Base-by-base conservation (phyloP, 2,797 vertebrate genomes). In the Lindbergichthys nudifrons region DNA sequence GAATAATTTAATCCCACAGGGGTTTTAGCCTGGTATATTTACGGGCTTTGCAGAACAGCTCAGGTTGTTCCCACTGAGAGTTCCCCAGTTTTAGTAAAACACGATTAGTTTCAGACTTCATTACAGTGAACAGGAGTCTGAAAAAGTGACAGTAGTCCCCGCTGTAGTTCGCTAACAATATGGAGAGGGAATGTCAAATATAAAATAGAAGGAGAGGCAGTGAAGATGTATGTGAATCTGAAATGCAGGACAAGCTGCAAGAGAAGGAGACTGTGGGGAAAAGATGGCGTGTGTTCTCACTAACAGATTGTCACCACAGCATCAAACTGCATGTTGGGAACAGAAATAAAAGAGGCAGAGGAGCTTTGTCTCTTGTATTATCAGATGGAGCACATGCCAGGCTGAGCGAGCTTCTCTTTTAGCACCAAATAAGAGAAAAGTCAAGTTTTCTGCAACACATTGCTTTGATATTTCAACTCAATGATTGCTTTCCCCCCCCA, bases 231-330 rank as follows among this genome's bases (percentile, higher is more conserved):
- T n/a, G 47, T 75, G 39, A 66, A 71, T 78, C n/a, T 58, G 58
- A 67, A 73, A 73, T 59, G 39, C 21, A 53, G 58, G 32, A 50
- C 59, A 50, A 41, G 43, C 77, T 65, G 54, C 10, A 14, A 54
- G 41, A 14, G 58, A 51, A 64, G 30, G 32, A 36, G 32, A 36
- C 65, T 48, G 50, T 62, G 21, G 70, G 66, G 66, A 76, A 42
- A 65, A 48, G 39, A 68, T 80, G 80, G 30, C 46, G 64, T 54
- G 61, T 46, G 75, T 56, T 81, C 68, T 26, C 13, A 16, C 73
- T 56, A 65, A 79, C 59, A 79, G 56, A 76, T 68, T 80, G 77
- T 80, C 86, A 86, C 70, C 66, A 46, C 26, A 39, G 45, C 32
- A 11, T 78, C 79, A 75, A 65, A 66, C 16, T 58, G 74, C 30